Percentiles rank a stretch among this genome's conserved stretches.
These are phyloP conservation scores for Cryptus viduatorius DNA, from an alignment of 2,888 invertebrate genomes.

Conservation along the genomic window DNA sequence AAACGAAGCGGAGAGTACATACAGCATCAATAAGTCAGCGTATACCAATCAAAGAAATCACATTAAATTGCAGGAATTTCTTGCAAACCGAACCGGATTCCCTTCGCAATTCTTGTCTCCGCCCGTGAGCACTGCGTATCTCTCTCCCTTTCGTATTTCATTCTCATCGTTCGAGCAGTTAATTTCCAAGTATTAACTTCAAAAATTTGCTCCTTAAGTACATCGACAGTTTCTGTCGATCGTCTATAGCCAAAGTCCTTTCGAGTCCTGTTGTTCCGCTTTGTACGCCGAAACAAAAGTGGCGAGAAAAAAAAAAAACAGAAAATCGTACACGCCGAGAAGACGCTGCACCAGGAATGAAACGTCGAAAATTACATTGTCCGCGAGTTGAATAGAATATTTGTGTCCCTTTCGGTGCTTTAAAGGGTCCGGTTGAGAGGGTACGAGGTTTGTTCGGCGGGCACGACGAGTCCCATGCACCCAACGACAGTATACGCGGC, in stretches of 20 bases:
- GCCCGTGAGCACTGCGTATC: conserved; percentile 23
- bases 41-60: conserved; percentile 83
- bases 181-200: conserved; percentile 60
- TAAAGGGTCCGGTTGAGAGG: conserved; percentile 20
- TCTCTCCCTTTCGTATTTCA: conserved; percentile 55
- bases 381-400: conserved; percentile 46
- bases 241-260: neutral
- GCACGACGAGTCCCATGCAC: conserved; percentile 42
- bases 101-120: conserved; percentile 70
- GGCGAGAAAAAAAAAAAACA: neutral
- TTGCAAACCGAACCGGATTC: conserved; percentile 78
- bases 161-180: conserved; percentile 51
- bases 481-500: conserved; percentile 31
- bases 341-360: conserved; percentile 71
- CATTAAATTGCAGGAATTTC: conserved; percentile 84
- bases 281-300: conserved; percentile 11
- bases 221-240: conserved; percentile 26
- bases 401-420: conserved; percentile 47
- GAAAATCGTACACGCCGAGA: conserved; percentile 35
- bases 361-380: conserved; percentile 58
- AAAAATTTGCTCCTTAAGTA: conserved; percentile 39
- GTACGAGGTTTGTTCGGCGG: conserved; percentile 29
- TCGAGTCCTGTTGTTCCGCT: neutral
- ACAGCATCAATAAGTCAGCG: conserved; percentile 79
- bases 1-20: conserved; percentile 73